Evolutionary conservation across 2,797 vertebrate genomes (phyloP).

Genomic region (Rhynchotus rufescens): DNA sequence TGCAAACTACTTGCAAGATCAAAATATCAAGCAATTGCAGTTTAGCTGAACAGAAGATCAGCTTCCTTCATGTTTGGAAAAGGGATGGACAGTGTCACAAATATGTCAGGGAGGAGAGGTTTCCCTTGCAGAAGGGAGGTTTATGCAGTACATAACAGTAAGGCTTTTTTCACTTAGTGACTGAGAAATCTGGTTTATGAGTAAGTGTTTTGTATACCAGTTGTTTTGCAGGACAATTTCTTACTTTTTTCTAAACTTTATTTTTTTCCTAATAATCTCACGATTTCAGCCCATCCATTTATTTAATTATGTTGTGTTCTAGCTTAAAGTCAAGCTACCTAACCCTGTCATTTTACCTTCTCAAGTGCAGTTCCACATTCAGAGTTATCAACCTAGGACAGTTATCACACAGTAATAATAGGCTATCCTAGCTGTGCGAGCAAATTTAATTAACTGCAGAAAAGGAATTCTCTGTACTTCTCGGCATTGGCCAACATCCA

Average conservation of each 20-base stretch:
- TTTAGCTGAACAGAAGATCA: background rate
- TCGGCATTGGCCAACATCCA: constrained; percentile 25
- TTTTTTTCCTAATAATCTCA: constrained; percentile 43
- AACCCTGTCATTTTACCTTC: constrained; percentile 64
- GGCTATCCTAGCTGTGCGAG: constrained; percentile 51
- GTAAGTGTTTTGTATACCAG: background rate
- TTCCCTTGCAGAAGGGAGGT: background rate
- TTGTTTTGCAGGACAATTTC: background rate
- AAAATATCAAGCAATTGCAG: background rate
- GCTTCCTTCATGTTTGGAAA: background rate
- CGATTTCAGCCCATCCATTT: constrained; percentile 14
- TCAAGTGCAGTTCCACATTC: constrained; percentile 34
- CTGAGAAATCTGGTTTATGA: background rate
- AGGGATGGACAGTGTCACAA: background rate
- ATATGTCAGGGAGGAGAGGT: background rate
- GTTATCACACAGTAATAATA: constrained; percentile 68
- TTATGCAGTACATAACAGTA: background rate
- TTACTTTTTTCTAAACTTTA: background rate
- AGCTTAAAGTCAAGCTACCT: constrained; percentile 41
- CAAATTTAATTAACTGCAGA: constrained; percentile 72
- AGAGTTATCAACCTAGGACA: constrained; percentile 57
- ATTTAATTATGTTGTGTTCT: constrained; percentile 41
- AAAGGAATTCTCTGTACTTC: constrained; percentile 29
- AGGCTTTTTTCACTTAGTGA: background rate
- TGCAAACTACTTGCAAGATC: background rate